Evolutionary conservation across 2,888 invertebrate species (phyloP), one percentile per base, ranked within the genome.

Genomic region (Oligia latruncula): DNA sequence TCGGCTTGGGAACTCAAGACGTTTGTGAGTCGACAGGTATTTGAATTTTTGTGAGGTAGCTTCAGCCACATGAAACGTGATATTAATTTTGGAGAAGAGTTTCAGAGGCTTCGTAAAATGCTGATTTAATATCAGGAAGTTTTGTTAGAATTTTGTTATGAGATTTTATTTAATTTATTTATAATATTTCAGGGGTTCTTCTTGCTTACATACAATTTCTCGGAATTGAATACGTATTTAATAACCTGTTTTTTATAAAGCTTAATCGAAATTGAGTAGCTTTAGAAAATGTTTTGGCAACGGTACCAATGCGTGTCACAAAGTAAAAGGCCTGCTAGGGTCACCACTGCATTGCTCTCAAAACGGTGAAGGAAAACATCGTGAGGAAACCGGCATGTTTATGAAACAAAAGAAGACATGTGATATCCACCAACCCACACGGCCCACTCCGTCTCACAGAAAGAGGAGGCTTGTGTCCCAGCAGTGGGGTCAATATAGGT

Each of bases 31-130:
- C 29, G 74, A 75, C 65, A 78, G 82, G 77, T 87, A 89, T 89
- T 88, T 80, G 80, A 89, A 88, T 85, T 89, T 88, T 84, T 83
- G 77, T 74, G 78, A 81, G 73, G 60, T 82, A 79, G 46, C 65
- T 76, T 64, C 67, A 71, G 52, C 43, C 74, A 70, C 74, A 70
- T 74, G 78, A 83, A 88, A 78, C 73, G 68, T 83, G 77, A 85
- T 88, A 85, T 83, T 83, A 83, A 88, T 85, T 81, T 88, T 79
- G 60, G 20, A 52, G 64, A 52, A 75, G 68, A 29, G 52, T 77
- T 75, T 84, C 46, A 40, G 77, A 67, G 35, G 77, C 60, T 82
- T 70, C 60, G 46, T 49, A 0, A 74, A 65, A 62, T 76, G 64
- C 40, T 52, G 74, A 71, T 66, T 80, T 84, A 84, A 83, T 80